These are phyloP conservation scores for Lasioglossum calceatum DNA, from an alignment of 2,888 invertebrate genomes.

Conservation along the genomic window DNA sequence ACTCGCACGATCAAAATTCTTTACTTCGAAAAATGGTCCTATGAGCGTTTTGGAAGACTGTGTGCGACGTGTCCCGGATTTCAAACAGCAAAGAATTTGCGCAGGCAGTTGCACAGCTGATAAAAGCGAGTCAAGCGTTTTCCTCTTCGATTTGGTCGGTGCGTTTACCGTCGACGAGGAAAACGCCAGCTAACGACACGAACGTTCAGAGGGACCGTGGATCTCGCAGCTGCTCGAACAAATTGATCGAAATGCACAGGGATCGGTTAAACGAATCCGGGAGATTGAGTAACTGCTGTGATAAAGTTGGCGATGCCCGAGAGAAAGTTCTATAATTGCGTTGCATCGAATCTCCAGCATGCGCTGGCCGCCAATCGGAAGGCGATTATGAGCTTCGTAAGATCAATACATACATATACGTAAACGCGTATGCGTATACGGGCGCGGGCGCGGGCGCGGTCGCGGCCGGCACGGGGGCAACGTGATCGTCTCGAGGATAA, in stretches of 20 bases:
- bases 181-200: not conserved
- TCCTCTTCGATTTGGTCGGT: not conserved
- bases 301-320: not conserved
- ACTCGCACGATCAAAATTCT: too few species aligned
- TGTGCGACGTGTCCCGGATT: too few species aligned
- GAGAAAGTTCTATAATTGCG: slow-evolving; percentile 34
- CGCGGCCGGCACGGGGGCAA: not conserved
- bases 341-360: slow-evolving; percentile 20
- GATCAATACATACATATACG: not conserved
- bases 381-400: slow-evolving; percentile 4
- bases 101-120: not conserved
- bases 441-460: not conserved
- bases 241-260: slow-evolving; percentile 8
- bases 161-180: not conserved
- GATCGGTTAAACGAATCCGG: not conserved
- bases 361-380: slow-evolving; percentile 4
- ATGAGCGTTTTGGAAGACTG: too few species aligned
- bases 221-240: not conserved
- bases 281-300: slow-evolving; percentile 1
- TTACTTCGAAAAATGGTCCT: too few species aligned
- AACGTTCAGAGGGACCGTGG: not conserved
- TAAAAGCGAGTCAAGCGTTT: not conserved
- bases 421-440: not conserved
- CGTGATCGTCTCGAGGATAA: not conserved
- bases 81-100: not conserved